Evolutionary conservation across 1,140 invertebrate genomes (phyloP).

Genomic region (Sminthurides bifidus): DNA sequence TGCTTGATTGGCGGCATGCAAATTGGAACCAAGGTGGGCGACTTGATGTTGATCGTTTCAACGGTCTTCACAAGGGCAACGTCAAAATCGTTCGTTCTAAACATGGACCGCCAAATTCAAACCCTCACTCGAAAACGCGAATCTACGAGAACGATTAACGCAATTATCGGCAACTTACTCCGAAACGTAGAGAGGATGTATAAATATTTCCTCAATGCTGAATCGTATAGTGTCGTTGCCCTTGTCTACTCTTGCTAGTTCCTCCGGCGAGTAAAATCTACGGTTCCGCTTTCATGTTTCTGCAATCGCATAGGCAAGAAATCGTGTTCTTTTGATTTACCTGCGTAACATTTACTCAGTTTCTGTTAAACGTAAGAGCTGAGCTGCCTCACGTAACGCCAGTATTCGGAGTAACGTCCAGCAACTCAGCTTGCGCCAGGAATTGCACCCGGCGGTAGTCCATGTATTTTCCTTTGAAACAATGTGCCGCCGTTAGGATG

Average conservation of each 20-base stretch:
- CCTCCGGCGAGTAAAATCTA: not conserved
- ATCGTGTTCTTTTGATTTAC: no score
- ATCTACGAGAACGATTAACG: not conserved
- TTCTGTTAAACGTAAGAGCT: no score
- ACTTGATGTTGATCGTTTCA: slow-evolving; percentile 2
- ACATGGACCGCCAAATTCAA: not conserved
- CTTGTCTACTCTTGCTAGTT: slow-evolving; percentile 10
- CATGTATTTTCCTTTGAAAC: slow-evolving; percentile 26
- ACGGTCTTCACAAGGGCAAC: slow-evolving; percentile 12
- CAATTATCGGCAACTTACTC: slow-evolving; percentile 7
- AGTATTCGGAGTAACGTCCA: slow-evolving; percentile 20
- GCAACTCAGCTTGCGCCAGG: slow-evolving; percentile 12
- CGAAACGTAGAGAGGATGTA: slow-evolving; percentile 28
- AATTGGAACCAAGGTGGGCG: slow-evolving; percentile 4
- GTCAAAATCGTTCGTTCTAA: slow-evolving; percentile 29
- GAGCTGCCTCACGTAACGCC: not conserved
- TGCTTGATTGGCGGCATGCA: slow-evolving; percentile 19
- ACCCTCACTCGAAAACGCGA: not conserved
- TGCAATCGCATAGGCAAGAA: no score
- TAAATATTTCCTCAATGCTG: slow-evolving; percentile 20
- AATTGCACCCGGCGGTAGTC: slow-evolving; percentile 18
- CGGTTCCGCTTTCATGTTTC: not conserved
- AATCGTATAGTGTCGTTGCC: slow-evolving; percentile 15
- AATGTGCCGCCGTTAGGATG: slow-evolving; percentile 23
- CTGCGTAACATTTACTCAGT: no score